Conservation (phyloP, 1,140 invertebrate species). For the Mercenaria mercenaria region DNA sequence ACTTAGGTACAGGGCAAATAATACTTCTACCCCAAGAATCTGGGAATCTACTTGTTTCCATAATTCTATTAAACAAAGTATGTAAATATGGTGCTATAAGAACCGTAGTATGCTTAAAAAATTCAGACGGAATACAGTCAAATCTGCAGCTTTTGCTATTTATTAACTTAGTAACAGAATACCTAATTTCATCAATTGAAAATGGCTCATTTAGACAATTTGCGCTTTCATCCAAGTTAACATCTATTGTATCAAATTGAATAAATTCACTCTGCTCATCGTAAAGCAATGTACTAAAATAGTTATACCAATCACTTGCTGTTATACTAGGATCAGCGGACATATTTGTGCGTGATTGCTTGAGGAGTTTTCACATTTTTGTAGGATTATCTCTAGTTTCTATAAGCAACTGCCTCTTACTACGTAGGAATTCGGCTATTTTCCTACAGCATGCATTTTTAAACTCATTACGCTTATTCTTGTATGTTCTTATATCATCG, state of each 20-base stretch:
- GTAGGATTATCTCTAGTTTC: slow-evolving; percentile 15
- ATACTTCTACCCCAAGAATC: slow-evolving; percentile 15
- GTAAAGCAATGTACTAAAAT: no score
- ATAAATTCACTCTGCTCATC: no score
- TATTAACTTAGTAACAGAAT: background rate
- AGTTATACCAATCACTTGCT: no score
- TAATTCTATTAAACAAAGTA: slow-evolving; percentile 26
- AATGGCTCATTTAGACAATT: background rate
- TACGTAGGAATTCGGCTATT: background rate
- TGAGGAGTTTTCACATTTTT: background rate
- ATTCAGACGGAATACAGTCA: slow-evolving; percentile 30
- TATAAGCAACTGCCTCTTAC: background rate
- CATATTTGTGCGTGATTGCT: no score
- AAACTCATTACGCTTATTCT: slow-evolving; percentile 4
- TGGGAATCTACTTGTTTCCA: slow-evolving; percentile 1
- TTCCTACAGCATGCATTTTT: background rate
- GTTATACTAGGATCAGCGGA: no score
- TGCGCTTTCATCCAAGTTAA: no score
- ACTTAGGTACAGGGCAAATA: slow-evolving; percentile 44
- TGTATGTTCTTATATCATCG: background rate
- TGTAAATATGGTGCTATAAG: background rate
- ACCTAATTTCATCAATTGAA: slow-evolving; percentile 23
- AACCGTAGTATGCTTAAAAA: slow-evolving; percentile 5
- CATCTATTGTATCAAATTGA: no score
- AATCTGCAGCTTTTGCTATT: slow-evolving; percentile 42